phyloP scores from a whole-genome alignment of 2,113 vertebrate genomes.

The Ondatra zibethicus region DNA sequence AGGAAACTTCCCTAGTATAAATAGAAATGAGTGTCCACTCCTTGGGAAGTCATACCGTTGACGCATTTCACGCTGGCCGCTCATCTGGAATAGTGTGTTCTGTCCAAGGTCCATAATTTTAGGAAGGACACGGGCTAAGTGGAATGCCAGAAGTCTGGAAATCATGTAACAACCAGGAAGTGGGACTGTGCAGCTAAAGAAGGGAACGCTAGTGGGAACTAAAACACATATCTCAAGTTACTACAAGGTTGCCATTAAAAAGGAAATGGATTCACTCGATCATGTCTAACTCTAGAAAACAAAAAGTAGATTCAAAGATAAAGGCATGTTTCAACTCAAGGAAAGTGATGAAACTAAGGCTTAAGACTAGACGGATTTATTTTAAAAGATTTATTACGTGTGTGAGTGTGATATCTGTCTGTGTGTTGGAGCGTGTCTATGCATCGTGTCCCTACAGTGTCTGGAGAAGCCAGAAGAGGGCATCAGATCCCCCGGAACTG shows the following conservation, averaged over 20 bases:
- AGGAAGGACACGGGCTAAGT: conserved; percentile 27
- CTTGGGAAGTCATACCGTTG: conserved; percentile 53
- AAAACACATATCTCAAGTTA: conserved; percentile 45
- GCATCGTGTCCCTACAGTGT: background rate
- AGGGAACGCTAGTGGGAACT: background rate
- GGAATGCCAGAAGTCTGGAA: conserved; percentile 59
- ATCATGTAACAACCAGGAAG: conserved; percentile 53
- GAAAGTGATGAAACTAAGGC: background rate
- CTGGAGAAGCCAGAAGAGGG: no score
- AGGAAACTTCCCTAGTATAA: conserved; percentile 54
- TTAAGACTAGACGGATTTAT: background rate
- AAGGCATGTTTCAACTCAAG: background rate
- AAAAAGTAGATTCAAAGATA: conserved; percentile 1
- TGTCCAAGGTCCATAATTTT: conserved; percentile 56
- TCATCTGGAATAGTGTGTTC: conserved; percentile 58
- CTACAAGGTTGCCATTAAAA: conserved; percentile 26
- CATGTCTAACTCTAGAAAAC: conserved; percentile 16
- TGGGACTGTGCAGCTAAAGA: background rate
- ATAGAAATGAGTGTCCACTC: conserved; percentile 63
- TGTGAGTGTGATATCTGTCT: background rate
- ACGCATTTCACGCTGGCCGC: conserved; percentile 45
- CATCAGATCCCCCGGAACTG: background rate
- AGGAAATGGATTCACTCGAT: background rate
- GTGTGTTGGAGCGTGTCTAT: background rate
- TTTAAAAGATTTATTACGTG: background rate